Base-by-base conservation (phyloP, 2,888 invertebrate genomes). In the Nomada flava region DNA sequence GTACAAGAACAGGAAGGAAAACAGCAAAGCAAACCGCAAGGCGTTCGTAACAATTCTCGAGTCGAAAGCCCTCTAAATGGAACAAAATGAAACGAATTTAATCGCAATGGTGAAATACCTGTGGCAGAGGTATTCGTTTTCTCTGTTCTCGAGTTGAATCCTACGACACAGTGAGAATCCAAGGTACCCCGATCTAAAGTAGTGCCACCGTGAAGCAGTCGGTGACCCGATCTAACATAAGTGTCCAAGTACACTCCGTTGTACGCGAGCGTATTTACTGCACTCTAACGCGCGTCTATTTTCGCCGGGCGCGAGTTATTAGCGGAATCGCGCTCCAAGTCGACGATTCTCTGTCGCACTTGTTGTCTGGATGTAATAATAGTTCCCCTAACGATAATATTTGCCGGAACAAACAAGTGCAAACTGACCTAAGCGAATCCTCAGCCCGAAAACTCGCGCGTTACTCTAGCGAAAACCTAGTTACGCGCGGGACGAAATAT, bases 351-450 rank as follows among this genome's bases (percentile, higher is more conserved):
- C 76, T 73, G 78, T 88, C 80, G 86, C 79, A 78, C 82, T 89
- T 89, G 85, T 84, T 85, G 88, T 89, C 89, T 83, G 74, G 71
- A 79, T 77, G 73, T 87, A 89, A 89, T 88, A 89, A 89, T 89
- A 89, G 89, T 86, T 47, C 72, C 68, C 68, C 79, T 78, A 77
- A 86, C 84, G 86, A 83, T 84, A 85, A 85, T 80, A 85, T 85
- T 86, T 77, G 85, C 79, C 71, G 83, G 74, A 85, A 85, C 83
- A 86, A 85, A 83, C 76, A 76, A 78, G 79, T 55, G 62, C 26
- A 76, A 72, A 57, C 59, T 20, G 64, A 68, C 47, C 47, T 15
- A 53, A n/a, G 18, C 53, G 68, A 60, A 29, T 65, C 72, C 63
- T 70, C 53, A 57, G 44, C 60, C 26, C 57, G 26, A 52, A 62